Conservation (phyloP, 2,888 invertebrate species). For the Mycogona germanica region DNA sequence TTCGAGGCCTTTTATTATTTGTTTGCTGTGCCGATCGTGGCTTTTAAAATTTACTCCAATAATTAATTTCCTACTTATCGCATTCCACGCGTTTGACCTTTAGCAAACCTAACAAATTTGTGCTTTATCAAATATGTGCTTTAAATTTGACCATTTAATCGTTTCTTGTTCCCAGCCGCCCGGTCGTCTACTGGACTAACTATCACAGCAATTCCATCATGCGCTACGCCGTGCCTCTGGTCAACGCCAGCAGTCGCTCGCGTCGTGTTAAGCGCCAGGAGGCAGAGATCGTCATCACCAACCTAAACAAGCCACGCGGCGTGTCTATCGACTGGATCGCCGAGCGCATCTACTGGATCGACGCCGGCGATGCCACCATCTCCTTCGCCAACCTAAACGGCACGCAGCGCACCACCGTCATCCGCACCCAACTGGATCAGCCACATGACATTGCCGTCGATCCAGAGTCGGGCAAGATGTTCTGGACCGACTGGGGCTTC, state of each 20-base stretch:
- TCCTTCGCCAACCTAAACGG: slow-evolving; percentile 46
- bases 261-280: slow-evolving; percentile 16
- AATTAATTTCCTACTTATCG: no score
- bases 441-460: slow-evolving; percentile 58
- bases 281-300: slow-evolving; percentile 29
- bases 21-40: no score
- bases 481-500: slow-evolving; percentile 62
- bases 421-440: slow-evolving; percentile 43
- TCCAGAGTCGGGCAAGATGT: slow-evolving; percentile 51
- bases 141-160: not conserved
- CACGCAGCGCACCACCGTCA: slow-evolving; percentile 42
- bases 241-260: slow-evolving; percentile 1
- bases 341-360: slow-evolving; percentile 55
- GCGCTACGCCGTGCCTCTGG: slow-evolving; percentile 14
- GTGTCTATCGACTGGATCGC: slow-evolving; percentile 60
- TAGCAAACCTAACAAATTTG: no score
- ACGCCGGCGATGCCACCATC: slow-evolving; percentile 38
- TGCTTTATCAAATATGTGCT: not conserved
- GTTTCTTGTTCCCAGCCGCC: no score
- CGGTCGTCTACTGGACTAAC: slow-evolving; percentile 23
- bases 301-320: slow-evolving; percentile 53
- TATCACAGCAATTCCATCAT: slow-evolving; percentile 22
- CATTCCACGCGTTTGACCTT: no score
- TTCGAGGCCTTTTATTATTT: no score
- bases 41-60: no score